These are phyloP conservation scores for Meriones unguiculatus DNA, from an alignment of 2,113 vertebrate species.

Conservation along the genomic window DNA sequence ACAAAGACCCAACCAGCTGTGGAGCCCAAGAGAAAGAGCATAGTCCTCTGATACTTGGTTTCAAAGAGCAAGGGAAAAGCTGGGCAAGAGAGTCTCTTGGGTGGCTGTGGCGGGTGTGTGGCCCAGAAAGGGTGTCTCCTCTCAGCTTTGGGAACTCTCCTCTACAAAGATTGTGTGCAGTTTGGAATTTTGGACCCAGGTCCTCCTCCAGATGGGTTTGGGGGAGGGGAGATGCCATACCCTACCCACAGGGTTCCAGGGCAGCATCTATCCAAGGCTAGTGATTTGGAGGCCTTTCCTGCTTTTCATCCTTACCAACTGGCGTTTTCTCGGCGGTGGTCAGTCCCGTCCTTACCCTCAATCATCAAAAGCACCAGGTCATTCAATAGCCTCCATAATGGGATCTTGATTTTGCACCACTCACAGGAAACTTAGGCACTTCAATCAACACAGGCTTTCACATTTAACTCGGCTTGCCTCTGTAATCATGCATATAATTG, in stretches of 20 bases:
- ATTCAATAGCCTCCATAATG: background rate
- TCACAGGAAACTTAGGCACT: slow-evolving; percentile 38
- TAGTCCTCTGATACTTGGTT: background rate
- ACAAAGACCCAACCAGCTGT: background rate
- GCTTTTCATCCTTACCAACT: background rate
- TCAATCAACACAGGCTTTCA: background rate
- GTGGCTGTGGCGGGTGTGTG: background rate
- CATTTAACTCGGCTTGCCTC: background rate
- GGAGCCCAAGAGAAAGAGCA: background rate
- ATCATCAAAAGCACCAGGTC: background rate
- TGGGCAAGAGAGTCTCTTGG: background rate
- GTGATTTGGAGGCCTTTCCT: background rate
- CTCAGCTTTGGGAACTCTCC: background rate
- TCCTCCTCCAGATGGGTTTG: background rate
- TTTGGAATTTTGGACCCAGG: background rate
- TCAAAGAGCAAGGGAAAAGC: background rate
- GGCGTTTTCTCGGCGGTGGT: background rate
- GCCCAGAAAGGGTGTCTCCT: background rate
- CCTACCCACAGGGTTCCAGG: too few relatives aligned
- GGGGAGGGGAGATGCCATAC: too few relatives aligned
- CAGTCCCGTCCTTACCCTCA: background rate
- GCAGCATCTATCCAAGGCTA: background rate
- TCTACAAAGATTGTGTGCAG: background rate
- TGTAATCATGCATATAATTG: background rate
- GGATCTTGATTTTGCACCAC: slow-evolving; percentile 33